Evolutionary conservation across 2,888 invertebrate genomes (phyloP).

Genomic region (Cistogaster globosa): DNA sequence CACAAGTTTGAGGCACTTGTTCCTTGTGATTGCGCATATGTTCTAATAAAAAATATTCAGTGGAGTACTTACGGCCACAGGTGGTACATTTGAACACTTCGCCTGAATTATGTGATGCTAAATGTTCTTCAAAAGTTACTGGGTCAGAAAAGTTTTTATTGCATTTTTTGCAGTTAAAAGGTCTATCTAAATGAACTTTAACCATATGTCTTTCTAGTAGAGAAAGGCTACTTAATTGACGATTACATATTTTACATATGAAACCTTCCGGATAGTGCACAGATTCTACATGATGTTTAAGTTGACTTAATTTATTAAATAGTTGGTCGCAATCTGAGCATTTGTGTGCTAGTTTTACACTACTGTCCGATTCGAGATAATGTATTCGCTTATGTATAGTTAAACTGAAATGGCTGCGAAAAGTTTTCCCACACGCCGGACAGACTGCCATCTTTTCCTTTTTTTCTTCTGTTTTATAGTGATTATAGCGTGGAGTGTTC

Average conservation of each 20-base stretch:
- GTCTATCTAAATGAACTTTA: slow-evolving; percentile 70
- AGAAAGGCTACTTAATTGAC: slow-evolving; percentile 66
- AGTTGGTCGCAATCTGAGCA: slow-evolving; percentile 73
- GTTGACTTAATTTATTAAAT: slow-evolving; percentile 72
- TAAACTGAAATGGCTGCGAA: slow-evolving; percentile 72
- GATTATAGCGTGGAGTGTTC: neutral
- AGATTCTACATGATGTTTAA: slow-evolving; percentile 72
- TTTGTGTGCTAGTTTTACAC: slow-evolving; percentile 72
- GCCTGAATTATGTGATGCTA: slow-evolving; percentile 66
- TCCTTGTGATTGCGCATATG: slow-evolving; percentile 72
- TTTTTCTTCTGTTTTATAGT: slow-evolving; percentile 16
- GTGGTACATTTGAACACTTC: slow-evolving; percentile 71
- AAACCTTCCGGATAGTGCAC: slow-evolving; percentile 73
- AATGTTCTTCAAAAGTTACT: slow-evolving; percentile 69
- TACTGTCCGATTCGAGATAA: slow-evolving; percentile 72
- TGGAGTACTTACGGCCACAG: slow-evolving; percentile 71
- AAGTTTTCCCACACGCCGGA: slow-evolving; percentile 72
- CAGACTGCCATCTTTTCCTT: slow-evolving; percentile 59
- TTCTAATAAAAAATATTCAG: slow-evolving; percentile 69
- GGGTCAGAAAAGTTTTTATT: slow-evolving; percentile 69
- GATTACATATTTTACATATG: slow-evolving; percentile 72
- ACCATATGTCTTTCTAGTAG: slow-evolving; percentile 73
- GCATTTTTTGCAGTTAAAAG: slow-evolving; percentile 71
- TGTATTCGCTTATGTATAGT: slow-evolving; percentile 73
- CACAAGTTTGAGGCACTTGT: slow-evolving; percentile 70